Conservation (phyloP, 2,888 invertebrate genomes). For the Cephus pygmeus region DNA sequence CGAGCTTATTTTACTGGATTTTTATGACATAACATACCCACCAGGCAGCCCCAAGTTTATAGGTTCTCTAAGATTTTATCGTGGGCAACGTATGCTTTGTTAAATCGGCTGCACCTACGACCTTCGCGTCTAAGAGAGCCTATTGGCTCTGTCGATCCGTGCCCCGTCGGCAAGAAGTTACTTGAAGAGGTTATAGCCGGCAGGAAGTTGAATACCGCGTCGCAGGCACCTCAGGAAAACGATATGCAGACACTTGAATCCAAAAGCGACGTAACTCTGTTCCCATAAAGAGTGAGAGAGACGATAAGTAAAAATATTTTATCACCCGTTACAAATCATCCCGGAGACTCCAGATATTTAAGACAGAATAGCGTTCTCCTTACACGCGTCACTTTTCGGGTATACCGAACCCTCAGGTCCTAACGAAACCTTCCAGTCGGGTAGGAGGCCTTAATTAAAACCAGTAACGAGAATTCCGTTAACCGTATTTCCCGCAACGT, state of each 20-base stretch:
- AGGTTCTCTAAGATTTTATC: slow-evolving; percentile 65
- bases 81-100: slow-evolving; percentile 65
- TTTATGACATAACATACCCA: slow-evolving; percentile 64
- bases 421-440: slow-evolving; percentile 51
- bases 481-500: slow-evolving; percentile 36
- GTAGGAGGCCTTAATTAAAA: slow-evolving; percentile 43
- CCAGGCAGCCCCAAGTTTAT: slow-evolving; percentile 60
- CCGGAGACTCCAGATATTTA: not conserved
- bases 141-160: not conserved
- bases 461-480: slow-evolving; percentile 41
- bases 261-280: not conserved
- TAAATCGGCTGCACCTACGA: slow-evolving; percentile 57
- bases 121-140: slow-evolving; percentile 3
- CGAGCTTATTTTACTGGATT: slow-evolving; percentile 66
- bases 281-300: not conserved
- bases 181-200: not conserved
- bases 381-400: not conserved
- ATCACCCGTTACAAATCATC: not conserved
- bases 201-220: not conserved
- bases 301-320: not conserved
- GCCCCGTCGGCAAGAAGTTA: not conserved
- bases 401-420: not conserved
- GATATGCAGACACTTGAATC: not conserved
- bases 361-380: not conserved
- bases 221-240: not conserved